Conservation (phyloP, 2,888 invertebrate species). For the Mechanitis messenoides region DNA sequence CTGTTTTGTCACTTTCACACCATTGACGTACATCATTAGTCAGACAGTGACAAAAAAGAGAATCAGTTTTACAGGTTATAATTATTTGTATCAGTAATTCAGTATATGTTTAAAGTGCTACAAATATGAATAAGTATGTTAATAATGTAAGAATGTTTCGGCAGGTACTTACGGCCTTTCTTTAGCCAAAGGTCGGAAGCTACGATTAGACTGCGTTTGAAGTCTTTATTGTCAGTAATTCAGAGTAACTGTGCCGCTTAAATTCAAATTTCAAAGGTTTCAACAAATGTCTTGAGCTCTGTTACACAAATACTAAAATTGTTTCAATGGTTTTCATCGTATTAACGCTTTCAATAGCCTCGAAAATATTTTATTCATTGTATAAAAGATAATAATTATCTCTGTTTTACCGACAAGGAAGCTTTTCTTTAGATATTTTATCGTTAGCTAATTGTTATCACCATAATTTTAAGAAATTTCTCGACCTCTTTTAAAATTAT, state of each 20-base stretch:
- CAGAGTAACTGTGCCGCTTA: slow-evolving; percentile 65
- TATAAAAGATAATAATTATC: slow-evolving; percentile 19
- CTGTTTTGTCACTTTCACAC: no score
- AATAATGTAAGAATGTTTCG: slow-evolving; percentile 56
- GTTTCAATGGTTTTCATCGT: slow-evolving; percentile 34
- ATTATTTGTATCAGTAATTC: no score
- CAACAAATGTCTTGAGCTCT: slow-evolving; percentile 52
- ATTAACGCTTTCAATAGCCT: slow-evolving; percentile 20
- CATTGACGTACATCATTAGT: no score
- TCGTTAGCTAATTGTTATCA: slow-evolving; percentile 22
- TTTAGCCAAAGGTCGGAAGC: slow-evolving; percentile 69
- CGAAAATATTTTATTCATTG: slow-evolving; percentile 21
- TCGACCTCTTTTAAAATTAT: slow-evolving; percentile 12
- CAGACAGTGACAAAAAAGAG: no score
- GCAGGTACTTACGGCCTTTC: slow-evolving; percentile 57
- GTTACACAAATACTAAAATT: slow-evolving; percentile 45
- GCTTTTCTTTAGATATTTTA: slow-evolving; percentile 18
- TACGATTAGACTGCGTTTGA: slow-evolving; percentile 73
- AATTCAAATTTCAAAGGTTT: slow-evolving; percentile 66
- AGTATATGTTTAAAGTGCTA: background rate
- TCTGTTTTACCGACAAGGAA: slow-evolving; percentile 22
- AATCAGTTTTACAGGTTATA: background rate
- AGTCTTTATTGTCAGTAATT: slow-evolving; percentile 71
- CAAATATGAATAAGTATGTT: slow-evolving; percentile 42
- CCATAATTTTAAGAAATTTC: slow-evolving; percentile 20